These are phyloP conservation scores for Eurystomus glaucurus DNA, from an alignment of 2,797 vertebrate species.

Conservation along the genomic window DNA sequence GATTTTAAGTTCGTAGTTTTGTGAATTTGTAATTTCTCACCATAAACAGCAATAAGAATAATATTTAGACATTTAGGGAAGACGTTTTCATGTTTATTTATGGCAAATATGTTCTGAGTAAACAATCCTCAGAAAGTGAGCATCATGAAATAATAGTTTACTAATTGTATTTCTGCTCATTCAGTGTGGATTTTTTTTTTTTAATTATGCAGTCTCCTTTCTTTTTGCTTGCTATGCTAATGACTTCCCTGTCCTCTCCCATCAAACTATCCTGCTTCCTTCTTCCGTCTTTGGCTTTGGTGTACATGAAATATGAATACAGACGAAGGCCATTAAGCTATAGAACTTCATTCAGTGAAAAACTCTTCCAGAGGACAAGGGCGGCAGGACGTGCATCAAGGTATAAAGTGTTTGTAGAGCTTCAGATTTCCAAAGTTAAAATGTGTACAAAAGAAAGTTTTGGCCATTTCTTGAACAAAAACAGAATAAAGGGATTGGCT, in stretches of 20 bases:
- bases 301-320: slow-evolving; percentile 79
- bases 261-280: slow-evolving; percentile 70
- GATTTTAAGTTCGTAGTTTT: neutral
- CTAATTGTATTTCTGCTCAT: slow-evolving; percentile 3
- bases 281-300: slow-evolving; percentile 78
- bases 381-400: slow-evolving; percentile 88
- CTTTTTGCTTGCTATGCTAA: slow-evolving; percentile 82
- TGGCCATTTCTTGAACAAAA: neutral
- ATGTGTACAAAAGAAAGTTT: neutral
- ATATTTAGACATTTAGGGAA: neutral
- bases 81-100: neutral
- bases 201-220: slow-evolving; percentile 58
- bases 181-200: slow-evolving; percentile 35
- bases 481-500: neutral
- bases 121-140: neutral
- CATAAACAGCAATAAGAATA: neutral
- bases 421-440: neutral
- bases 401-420: slow-evolving; percentile 73
- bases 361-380: slow-evolving; percentile 94
- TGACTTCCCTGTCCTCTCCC: slow-evolving; percentile 79
- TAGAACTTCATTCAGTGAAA: slow-evolving; percentile 92
- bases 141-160: neutral
- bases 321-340: slow-evolving; percentile 94
- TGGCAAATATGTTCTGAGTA: neutral
- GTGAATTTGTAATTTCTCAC: neutral